phyloP scores from a whole-genome alignment of 2,888 invertebrate genomes.

The Drosophila nigricruria region DNA sequence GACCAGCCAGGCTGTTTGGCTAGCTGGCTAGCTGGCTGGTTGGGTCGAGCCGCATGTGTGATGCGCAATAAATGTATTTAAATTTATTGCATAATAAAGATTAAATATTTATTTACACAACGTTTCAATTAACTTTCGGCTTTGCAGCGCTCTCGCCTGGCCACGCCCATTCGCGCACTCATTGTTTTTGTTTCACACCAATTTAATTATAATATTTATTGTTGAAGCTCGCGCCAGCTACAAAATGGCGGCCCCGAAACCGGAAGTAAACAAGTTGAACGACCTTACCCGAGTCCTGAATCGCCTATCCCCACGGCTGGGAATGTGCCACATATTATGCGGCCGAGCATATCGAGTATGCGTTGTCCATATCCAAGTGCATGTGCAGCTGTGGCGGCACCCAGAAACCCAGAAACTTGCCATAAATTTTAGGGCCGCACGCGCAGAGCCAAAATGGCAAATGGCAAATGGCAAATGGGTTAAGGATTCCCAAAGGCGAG shows the following conservation, averaged over 20 bases:
- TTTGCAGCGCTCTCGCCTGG: constrained; percentile 44
- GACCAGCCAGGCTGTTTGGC: constrained; percentile 2
- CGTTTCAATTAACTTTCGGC: constrained; percentile 81
- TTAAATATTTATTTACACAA: constrained; percentile 82
- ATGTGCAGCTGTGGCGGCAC: constrained; percentile 31
- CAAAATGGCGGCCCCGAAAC: constrained; percentile 71
- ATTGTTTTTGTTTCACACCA: constrained; percentile 63
- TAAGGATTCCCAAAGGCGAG: constrained; percentile 49
- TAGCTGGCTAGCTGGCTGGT: constrained; percentile 2
- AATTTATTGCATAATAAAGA: constrained; percentile 82
- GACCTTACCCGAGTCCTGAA: constrained; percentile 52
- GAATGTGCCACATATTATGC: constrained; percentile 79
- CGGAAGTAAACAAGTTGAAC: constrained; percentile 79
- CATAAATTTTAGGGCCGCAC: constrained; percentile 72
- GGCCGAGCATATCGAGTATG: constrained; percentile 38
- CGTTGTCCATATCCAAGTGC: constrained; percentile 13
- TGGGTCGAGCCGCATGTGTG: constrained; percentile 34
- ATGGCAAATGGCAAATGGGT: constrained; percentile 64
- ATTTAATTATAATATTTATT: constrained; percentile 81
- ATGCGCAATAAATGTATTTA: constrained; percentile 78
- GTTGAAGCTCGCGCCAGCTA: constrained; percentile 67
- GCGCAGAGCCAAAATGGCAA: constrained; percentile 64
- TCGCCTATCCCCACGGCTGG: constrained; percentile 34
- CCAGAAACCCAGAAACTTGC: constrained; percentile 73
- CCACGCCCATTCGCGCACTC: constrained; percentile 24